Evolutionary conservation across 2,113 vertebrate species (phyloP), one percentile per base, ranked within the genome.

Genomic region (Butorides virescens): DNA sequence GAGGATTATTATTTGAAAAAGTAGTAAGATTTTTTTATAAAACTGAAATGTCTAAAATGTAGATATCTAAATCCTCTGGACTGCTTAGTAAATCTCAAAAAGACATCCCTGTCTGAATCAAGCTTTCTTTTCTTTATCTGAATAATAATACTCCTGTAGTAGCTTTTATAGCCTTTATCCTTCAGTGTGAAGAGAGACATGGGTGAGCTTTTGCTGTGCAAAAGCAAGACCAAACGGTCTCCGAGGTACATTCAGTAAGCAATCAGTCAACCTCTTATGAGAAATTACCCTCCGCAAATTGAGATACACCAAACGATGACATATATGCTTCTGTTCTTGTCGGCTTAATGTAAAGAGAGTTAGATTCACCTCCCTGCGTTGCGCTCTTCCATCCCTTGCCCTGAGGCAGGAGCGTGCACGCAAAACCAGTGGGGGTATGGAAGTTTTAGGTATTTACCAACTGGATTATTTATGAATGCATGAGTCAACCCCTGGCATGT

Each of bases 181-280:
- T 85, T 95, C 83, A 4, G 30, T 91, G 22, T 36, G 14, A 80
- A 70, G 76, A 84, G 36, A 74, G 53, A 61, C 7, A 18, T 62
- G 36, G 32, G 36, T 86, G 75, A 74, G 66, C 39, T 90, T 90
- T 81, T 90, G 68, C 58, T 81, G 21, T 49, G 65, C 52, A 75
- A 90, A 92, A 93, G 37, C 80, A 93, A 81, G 61, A 93, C 71
- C 50, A 55, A 84, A 49, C 26, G 49, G 36, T 79, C 94, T 92
- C 88, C 37, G 47, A 72, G 85, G 77, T 47, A 63, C 21, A 52
- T 72, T 88, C 88, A 86, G 39, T 56, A 72, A 71, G 74, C 66
- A 79, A 79, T 62, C 50, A 80, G 62, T 65, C 13, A 92, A 39
- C 18, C 53, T 68, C 22, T 68, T 73, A 72, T 25, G 44, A 90